Evolutionary conservation across 2,888 invertebrate species (phyloP).

Genomic region (Ceramica pisi): DNA sequence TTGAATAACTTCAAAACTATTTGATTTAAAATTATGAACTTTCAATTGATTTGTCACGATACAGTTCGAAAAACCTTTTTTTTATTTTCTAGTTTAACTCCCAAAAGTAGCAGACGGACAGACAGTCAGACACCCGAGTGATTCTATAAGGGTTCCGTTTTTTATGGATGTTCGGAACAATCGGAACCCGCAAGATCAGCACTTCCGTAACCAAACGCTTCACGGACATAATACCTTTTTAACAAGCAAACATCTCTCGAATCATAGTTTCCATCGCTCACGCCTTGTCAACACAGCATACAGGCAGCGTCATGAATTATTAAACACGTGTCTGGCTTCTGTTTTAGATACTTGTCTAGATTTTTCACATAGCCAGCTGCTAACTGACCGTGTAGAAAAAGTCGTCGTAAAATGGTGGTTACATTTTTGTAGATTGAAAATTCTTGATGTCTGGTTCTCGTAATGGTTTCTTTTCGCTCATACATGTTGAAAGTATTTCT

Average conservation of each 20-base stretch:
- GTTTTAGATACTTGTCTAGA: slow-evolving; percentile 33
- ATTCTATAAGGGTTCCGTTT: too few species aligned
- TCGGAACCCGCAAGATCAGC: too few species aligned
- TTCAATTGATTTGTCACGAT: too few species aligned
- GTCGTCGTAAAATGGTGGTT: not conserved
- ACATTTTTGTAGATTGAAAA: slow-evolving; percentile 2
- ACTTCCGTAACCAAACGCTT: not conserved
- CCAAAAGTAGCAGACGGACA: too few species aligned
- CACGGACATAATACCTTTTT: slow-evolving; percentile 1
- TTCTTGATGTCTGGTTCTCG: too few species aligned
- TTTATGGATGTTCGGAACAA: too few species aligned
- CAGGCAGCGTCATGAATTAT: slow-evolving; percentile 38
- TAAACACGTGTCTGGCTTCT: slow-evolving; percentile 17
- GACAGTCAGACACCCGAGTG: too few species aligned
- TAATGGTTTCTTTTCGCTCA: not conserved
- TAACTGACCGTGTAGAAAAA: slow-evolving; percentile 20
- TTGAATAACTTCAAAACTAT: too few species aligned
- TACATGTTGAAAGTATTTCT: too few species aligned
- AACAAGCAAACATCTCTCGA: not conserved
- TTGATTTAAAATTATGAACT: too few species aligned
- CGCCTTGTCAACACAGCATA: slow-evolving; percentile 11
- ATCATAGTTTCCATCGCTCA: slow-evolving; percentile 6
- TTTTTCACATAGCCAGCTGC: slow-evolving; percentile 37
- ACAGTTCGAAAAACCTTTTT: too few species aligned
- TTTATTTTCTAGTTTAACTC: too few species aligned